A percentile compares a stretch with the other conserved stretches of the same genome.
Conservation (phyloP, 2,113 vertebrate species). For the Abramis brama region DNA sequence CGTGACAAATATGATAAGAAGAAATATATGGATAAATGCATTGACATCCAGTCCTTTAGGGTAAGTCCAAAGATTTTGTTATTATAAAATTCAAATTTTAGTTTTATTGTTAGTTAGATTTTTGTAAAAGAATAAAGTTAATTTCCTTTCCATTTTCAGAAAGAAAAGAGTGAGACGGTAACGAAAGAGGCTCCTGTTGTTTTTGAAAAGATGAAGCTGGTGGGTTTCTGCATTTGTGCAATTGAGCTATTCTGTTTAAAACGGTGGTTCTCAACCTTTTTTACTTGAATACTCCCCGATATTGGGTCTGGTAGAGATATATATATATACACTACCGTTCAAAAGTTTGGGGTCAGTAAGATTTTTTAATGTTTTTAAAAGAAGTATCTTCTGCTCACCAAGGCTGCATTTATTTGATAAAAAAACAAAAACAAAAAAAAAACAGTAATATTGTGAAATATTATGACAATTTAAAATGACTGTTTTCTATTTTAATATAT, state of each 20-base stretch:
- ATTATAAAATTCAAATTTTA: not conserved
- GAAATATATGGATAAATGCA: conserved; percentile 94
- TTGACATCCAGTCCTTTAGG: conserved; percentile 88
- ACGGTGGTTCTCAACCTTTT: not conserved
- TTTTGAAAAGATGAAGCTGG: conserved; percentile 98
- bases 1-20: conserved; percentile 98
- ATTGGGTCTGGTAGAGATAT: not conserved
- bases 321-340: too few species aligned
- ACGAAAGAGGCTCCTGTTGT: conserved; percentile 87
- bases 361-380: too few species aligned
- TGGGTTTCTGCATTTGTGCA: conserved; percentile 63
- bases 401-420: too few species aligned
- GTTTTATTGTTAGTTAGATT: not conserved
- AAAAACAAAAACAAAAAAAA: too few species aligned
- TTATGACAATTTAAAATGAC: too few species aligned
- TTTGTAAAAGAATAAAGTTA: not conserved
- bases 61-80: conserved; percentile 71
- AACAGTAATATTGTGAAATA: too few species aligned
- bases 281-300: not conserved
- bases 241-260: not conserved
- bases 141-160: conserved; percentile 72
- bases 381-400: too few species aligned
- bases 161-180: conserved; percentile 87
- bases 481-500: too few species aligned
- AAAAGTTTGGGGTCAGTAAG: too few species aligned